A percentile compares a stretch with the other conserved stretches of the same genome.
Conservation (phyloP, 2,888 invertebrate genomes). For the Noctua comes region DNA sequence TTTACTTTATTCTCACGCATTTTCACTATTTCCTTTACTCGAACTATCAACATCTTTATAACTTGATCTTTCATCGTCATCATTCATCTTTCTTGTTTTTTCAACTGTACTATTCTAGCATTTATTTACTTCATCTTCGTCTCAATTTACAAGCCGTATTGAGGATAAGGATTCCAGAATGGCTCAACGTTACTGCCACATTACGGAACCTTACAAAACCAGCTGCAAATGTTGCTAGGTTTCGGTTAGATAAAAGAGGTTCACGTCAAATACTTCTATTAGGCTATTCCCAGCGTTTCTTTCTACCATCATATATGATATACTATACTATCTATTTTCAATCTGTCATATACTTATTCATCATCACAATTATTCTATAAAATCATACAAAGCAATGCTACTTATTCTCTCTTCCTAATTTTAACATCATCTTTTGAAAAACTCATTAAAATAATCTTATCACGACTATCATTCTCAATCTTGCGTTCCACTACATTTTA, state of each 20-base stretch:
- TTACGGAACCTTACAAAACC: not conserved
- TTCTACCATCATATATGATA: not conserved
- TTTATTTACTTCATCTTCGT: not conserved
- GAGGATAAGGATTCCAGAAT: not conserved
- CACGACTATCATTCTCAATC: not conserved
- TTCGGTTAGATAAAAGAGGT: not conserved
- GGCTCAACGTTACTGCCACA: not conserved
- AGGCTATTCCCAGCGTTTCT: not conserved
- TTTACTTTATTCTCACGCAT: constrained; percentile 33
- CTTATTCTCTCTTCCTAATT: constrained; percentile 4
- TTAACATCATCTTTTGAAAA: not conserved
- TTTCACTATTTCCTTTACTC: constrained; percentile 21
- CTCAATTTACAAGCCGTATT: not conserved
- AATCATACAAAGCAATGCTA: not conserved
- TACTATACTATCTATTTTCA: not conserved
- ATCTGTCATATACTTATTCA: not conserved
- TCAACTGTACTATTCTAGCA: not conserved
- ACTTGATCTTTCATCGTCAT: constrained; percentile 3
- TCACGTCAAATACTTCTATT: not conserved
- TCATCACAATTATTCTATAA: not conserved
- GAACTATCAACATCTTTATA: constrained; percentile 8
- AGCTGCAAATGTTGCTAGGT: not conserved
- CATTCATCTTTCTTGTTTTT: not conserved
- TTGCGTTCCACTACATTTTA: not conserved
- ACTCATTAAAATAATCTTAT: not conserved